Base-by-base conservation (phyloP, 2,888 invertebrate species). In the Erebia ligea region DNA sequence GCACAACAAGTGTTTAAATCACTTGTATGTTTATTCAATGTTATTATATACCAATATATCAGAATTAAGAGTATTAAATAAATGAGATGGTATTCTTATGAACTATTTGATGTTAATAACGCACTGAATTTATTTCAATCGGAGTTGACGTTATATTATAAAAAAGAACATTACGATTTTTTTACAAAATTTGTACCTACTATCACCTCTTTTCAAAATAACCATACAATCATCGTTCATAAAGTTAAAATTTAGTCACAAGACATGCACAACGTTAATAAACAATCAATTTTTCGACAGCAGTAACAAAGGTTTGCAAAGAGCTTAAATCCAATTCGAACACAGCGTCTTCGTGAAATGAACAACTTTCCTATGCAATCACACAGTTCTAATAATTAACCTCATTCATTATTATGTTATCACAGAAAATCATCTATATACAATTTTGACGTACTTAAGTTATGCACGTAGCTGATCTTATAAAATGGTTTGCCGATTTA, bases 381-480 rank as follows among this genome's bases (percentile, higher is more conserved):
- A 93, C 92, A 90, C 93, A 89, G 89, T 90, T 89, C 90, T 92
- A 92, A 89, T 91, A 86, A 88, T 90, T 88, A 87, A 85, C 86
- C 85, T 87, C 88, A 90, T 89, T 89, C 89, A 89, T 86, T 83
- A 86, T 81, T 90, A 91, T 93, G 92, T 93, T 94, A 94, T 94
- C 94, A 94, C 94, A 94, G 94, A 94, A 94, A 94, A 94, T 92
- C 86, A 94, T 94, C 91, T 94, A 94, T 94, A 91, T 94, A 94
- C 94, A 94, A 92, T 91, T 93, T 93, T 90, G 91, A 91, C 92
- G 85, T 86, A 89, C 89, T 88, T 88, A 86, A 86, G 87, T 91
- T 88, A 86, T 85, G 88, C 90, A 91, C 89, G 85, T 87, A 85
- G 81, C 85, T 86, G 84, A 88, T 88, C 86, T 82, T 83, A 78